Conservation (phyloP, 2,797 vertebrate genomes). For the Periparus ater region DNA sequence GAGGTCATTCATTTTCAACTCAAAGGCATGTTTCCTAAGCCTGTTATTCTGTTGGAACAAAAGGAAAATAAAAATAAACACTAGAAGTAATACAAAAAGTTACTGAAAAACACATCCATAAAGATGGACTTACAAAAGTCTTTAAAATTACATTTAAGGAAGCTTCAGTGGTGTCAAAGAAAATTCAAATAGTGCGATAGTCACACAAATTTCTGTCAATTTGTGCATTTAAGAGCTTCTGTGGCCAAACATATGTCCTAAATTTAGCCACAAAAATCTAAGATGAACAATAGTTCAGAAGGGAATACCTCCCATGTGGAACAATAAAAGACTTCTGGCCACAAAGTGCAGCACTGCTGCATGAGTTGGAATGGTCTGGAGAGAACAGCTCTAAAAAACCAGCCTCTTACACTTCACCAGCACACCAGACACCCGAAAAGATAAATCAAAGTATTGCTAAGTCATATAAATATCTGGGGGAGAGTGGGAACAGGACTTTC, state of each 20-base stretch:
- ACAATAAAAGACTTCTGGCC: background rate
- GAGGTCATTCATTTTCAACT: constrained; percentile 98
- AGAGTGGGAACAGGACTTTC: background rate
- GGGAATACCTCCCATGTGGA: background rate
- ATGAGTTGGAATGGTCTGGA: fast-evolving
- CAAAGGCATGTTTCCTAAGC: constrained; percentile 94
- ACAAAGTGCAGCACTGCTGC: background rate
- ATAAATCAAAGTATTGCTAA: background rate
- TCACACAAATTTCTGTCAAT: background rate
- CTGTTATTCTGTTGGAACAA: constrained; percentile 87
- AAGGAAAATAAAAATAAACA: background rate
- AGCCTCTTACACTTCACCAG: background rate
- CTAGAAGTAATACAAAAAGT: background rate
- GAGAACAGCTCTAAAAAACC: background rate
- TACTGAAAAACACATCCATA: background rate
- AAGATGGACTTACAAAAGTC: background rate
- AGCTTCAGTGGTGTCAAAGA: background rate
- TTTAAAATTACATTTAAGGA: background rate
- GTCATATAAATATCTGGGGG: background rate
- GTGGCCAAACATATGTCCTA: background rate
- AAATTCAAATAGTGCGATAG: background rate
- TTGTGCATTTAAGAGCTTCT: background rate
- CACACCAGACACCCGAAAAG: background rate
- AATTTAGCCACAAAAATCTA: background rate
- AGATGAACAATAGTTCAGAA: background rate